These are phyloP conservation scores for Temnothorax rugatulus DNA, from an alignment of 2,888 invertebrate genomes.

Conservation along the genomic window DNA sequence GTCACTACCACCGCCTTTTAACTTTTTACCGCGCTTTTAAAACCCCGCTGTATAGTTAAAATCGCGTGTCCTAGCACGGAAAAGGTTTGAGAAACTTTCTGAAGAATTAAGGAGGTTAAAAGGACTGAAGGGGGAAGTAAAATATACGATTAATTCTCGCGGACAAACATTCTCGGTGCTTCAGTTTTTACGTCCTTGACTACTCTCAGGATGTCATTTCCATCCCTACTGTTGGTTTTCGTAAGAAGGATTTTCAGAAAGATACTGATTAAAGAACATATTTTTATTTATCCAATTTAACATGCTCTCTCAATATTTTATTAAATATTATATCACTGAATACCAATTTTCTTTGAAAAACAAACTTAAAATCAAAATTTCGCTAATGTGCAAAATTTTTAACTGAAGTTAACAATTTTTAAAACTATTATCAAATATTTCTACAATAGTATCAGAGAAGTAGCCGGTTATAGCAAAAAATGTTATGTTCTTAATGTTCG, in stretches of 20 bases:
- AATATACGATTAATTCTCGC: background rate
- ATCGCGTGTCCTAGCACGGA: background rate
- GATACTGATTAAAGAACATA: background rate
- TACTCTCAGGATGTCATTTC: background rate
- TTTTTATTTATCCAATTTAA: background rate
- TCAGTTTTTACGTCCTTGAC: slow-evolving; percentile 1
- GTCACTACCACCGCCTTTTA: slow-evolving; percentile 49
- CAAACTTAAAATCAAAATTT: background rate
- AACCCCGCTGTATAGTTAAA: slow-evolving; percentile 22
- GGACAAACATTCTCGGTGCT: background rate
- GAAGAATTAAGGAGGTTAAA: slow-evolving; percentile 22
- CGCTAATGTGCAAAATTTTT: background rate
- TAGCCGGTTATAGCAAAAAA: background rate
- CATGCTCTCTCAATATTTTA: background rate
- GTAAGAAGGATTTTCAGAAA: background rate
- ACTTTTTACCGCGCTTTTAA: slow-evolving; percentile 40
- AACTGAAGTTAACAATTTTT: background rate
- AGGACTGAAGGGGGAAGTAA: background rate
- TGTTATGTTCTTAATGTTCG: background rate
- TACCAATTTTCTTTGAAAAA: background rate
- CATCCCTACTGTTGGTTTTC: background rate
- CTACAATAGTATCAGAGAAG: background rate
- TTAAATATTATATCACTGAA: background rate
- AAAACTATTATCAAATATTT: background rate
- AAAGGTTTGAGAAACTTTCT: slow-evolving; percentile 7